phyloP scores from a whole-genome alignment of 2,888 invertebrate species.

The Lasius platythorax region DNA sequence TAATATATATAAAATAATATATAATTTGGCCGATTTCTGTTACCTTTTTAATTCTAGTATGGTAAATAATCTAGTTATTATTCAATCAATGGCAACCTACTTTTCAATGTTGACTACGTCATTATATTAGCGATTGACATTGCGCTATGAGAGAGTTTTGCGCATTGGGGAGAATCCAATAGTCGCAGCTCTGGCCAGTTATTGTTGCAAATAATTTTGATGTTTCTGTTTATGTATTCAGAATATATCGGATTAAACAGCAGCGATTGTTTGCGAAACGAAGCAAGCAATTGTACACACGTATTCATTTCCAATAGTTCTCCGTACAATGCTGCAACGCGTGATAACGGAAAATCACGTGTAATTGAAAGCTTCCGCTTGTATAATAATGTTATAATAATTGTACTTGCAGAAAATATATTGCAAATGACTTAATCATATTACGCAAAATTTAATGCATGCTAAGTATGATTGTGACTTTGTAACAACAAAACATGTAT shows the following conservation, averaged over 20 bases:
- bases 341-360: neutral
- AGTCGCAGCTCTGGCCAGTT: conserved; percentile 31
- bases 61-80: conserved; percentile 45
- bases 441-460: neutral
- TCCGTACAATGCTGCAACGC: neutral
- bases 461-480: neutral
- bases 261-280: conserved; percentile 53
- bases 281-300: conserved; percentile 15
- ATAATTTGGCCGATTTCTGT: neutral
- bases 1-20: no score
- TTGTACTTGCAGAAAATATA: neutral
- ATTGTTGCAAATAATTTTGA: conserved; percentile 46
- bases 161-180: neutral
- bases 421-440: neutral
- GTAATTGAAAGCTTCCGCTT: conserved; percentile 5
- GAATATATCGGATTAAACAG: conserved; percentile 62
- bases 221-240: conserved; percentile 62
- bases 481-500: neutral
- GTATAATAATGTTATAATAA: neutral
- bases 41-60: neutral
- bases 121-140: conserved; percentile 53
- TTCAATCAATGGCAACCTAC: conserved; percentile 28
- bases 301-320: conserved; percentile 23
- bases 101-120: conserved; percentile 41
- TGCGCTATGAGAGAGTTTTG: conserved; percentile 43